A percentile compares a stretch with the other conserved stretches of the same genome.
Conservation (phyloP, 2,113 vertebrate genomes). For the Protobothrops flavoviridis region DNA sequence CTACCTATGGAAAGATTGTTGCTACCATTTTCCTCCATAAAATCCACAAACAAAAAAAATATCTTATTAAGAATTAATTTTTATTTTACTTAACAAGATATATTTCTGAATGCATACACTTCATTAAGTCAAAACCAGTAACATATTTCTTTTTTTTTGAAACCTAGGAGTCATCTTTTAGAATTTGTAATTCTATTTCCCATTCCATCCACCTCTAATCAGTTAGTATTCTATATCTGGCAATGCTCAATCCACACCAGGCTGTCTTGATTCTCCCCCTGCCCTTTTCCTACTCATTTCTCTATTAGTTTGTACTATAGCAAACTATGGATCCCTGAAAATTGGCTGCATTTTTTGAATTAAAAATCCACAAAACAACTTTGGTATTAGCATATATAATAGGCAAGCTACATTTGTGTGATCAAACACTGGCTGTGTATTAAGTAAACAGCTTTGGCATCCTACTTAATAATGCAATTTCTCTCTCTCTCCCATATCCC, state of each 20-base stretch:
- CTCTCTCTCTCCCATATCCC: not conserved
- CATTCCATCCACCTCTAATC: not conserved
- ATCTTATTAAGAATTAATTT: not conserved
- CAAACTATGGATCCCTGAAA: not conserved
- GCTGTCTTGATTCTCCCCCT: not conserved
- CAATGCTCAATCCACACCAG: not conserved
- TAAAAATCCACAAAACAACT: not conserved
- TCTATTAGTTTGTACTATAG: not conserved
- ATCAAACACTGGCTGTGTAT: not conserved
- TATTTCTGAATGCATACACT: not conserved
- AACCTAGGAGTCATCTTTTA: not conserved
- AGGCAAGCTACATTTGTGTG: not conserved
- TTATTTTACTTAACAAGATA: not conserved
- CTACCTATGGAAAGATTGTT: not conserved
- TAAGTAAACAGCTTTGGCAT: not conserved
- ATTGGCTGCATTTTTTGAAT: not conserved
- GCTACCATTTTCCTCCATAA: not conserved
- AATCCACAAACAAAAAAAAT: not conserved
- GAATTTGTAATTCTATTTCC: not conserved
- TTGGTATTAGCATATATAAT: not conserved
- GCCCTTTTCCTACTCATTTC: not conserved
- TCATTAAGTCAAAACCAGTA: not conserved
- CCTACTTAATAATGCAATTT: not conserved
- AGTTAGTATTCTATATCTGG: not conserved
- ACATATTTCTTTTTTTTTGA: not conserved